phyloP scores from a whole-genome alignment of 2,797 vertebrate genomes.

The Ctenopoma multispine region DNA sequence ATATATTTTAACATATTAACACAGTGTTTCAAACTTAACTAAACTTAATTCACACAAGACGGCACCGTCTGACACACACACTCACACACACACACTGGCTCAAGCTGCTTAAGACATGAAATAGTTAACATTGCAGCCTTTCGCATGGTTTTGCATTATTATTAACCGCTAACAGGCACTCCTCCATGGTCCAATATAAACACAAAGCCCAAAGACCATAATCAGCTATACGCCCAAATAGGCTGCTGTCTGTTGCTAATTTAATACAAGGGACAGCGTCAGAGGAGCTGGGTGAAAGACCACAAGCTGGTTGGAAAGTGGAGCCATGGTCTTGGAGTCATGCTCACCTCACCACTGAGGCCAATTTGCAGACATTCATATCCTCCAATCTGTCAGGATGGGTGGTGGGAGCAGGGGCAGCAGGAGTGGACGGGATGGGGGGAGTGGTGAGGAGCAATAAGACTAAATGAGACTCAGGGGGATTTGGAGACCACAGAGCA shows the following conservation, averaged over 20 bases:
- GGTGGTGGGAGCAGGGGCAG: conserved; percentile 38
- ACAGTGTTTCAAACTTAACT: background rate
- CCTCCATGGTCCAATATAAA: conserved; percentile 58
- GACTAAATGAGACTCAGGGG: conserved; percentile 74
- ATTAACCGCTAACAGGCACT: conserved; percentile 57
- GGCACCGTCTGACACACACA: background rate
- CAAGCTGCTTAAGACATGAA: conserved; percentile 32
- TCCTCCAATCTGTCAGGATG: conserved; percentile 68
- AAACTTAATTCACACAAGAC: conserved; percentile 2
- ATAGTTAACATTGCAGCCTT: conserved; percentile 40
- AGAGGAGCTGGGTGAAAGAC: conserved; percentile 44
- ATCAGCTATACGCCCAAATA: conserved; percentile 43
- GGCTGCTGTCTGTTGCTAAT: conserved; percentile 58
- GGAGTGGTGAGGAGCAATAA: conserved; percentile 57
- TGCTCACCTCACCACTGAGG: conserved; percentile 55
- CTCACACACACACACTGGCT: background rate
- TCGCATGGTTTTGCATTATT: conserved; percentile 35
- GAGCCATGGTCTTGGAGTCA: conserved; percentile 47
- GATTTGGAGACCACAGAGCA: conserved; percentile 59
- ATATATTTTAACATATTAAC: conserved; percentile 13
- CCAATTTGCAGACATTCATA: conserved; percentile 76
- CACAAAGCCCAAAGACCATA: conserved; percentile 56
- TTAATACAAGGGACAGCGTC: conserved; percentile 51
- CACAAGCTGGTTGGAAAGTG: conserved; percentile 50
- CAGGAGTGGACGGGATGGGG: conserved; percentile 28